Conservation (phyloP, 2,797 vertebrate species). For the Antrozous pallidus region DNA sequence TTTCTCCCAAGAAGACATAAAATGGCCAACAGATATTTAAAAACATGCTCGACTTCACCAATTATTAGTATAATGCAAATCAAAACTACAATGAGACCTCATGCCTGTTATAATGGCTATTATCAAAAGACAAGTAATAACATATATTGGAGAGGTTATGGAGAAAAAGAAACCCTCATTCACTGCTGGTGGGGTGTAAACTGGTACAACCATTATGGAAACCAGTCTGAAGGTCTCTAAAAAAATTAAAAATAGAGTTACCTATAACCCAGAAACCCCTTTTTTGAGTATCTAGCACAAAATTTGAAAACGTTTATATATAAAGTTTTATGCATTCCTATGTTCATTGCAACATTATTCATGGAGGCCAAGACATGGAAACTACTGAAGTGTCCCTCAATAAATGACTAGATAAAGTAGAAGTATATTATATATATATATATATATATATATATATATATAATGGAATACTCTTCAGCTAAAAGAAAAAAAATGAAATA, state of each 20-base stretch:
- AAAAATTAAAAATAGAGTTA: not conserved
- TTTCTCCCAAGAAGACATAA: not conserved
- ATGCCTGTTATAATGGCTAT: not conserved
- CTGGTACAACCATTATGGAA: not conserved
- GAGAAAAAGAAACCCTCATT: not conserved
- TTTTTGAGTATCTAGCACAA: not conserved
- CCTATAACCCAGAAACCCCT: not conserved
- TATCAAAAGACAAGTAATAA: not conserved
- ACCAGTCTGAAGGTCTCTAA: not conserved
- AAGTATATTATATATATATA: not conserved
- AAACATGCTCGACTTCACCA: not conserved
- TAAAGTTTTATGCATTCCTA: not conserved
- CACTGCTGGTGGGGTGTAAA: not conserved
- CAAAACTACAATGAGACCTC: not conserved
- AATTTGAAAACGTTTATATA: not conserved
- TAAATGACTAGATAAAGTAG: not conserved
- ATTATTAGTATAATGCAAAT: not conserved
- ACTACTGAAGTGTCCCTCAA: not conserved
- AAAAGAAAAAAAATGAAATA: not conserved
- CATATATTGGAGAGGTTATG: not conserved
- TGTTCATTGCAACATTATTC: not conserved
- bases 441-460: not conserved
- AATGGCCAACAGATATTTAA: not conserved
- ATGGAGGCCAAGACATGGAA: not conserved
- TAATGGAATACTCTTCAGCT: not conserved